Conservation (phyloP, 2,113 vertebrate species). For the Poeciliopsis turrubarensis region DNA sequence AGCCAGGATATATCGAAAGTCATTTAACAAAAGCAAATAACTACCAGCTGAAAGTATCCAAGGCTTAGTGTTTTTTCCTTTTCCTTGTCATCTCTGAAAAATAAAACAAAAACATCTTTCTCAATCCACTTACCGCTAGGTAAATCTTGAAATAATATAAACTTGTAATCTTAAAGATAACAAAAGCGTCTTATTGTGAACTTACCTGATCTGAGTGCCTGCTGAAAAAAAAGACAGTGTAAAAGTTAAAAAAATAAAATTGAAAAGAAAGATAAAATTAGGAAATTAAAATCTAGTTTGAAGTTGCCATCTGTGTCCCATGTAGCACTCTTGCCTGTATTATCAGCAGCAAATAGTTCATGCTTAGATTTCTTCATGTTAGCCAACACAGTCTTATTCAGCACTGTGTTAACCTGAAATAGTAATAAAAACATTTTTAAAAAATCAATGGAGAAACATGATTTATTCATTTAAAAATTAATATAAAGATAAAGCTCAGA, state of each 20-base stretch:
- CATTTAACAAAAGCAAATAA: neutral
- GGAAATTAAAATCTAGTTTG: too few relatives aligned
- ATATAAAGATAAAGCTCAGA: neutral
- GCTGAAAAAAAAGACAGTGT: neutral
- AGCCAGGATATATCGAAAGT: too few relatives aligned
- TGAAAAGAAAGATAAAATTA: neutral
- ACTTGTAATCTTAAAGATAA: neutral
- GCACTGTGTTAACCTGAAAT: neutral
- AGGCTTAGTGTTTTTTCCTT: slow-evolving; percentile 64
- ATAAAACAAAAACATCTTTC: neutral
- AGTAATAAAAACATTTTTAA: neutral
- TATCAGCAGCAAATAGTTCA: slow-evolving; percentile 3
- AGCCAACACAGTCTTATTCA: neutral
- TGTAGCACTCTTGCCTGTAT: slow-evolving; percentile 29
- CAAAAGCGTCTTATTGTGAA: neutral
- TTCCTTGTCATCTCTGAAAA: slow-evolving; percentile 59
- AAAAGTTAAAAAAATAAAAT: neutral
- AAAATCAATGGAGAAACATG: neutral
- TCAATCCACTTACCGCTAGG: neutral
- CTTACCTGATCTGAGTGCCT: slow-evolving; percentile 54
- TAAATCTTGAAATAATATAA: neutral
- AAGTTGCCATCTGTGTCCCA: neutral
- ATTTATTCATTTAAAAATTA: neutral
- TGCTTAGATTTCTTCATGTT: slow-evolving; percentile 38
- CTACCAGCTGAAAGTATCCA: slow-evolving; percentile 82